Evolutionary conservation across 92 coral and sea anemone genomes (phyloP), one percentile per base, ranked within the genome.

Genomic region (Epizoanthus rinbou): DNA sequence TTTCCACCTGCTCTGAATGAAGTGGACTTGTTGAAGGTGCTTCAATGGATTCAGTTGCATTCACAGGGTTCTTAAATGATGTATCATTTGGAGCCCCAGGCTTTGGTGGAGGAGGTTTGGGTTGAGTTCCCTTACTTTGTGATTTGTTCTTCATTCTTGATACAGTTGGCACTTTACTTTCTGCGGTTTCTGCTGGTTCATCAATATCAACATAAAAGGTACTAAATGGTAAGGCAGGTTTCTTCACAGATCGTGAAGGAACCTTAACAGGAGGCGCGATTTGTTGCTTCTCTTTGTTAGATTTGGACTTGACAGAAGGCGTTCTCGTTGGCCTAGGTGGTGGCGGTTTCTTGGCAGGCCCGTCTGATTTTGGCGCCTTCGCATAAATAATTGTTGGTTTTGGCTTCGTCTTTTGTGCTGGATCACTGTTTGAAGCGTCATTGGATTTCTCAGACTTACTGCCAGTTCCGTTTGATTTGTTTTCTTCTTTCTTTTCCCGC

Each of bases 261-360:
- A 53, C 13, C 57, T 62, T 69, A 0, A 41, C 56, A 60, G 63
- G 43, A 11, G 71, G 70, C 23, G 62, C 58, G 19, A 41, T 4
- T 19, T 19, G 70, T 19, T 50, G 82, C 39, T 9, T 62, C 24
- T 63, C 82, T 23, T 62, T 62, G 47, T 21, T 39, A 37, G 71
- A 37, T 22, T 78, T 78, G 28, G 31, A 11, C 47, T 62, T 78
- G 31, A 41, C 82, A 59, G 71, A 39, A 41, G 82, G 82, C 19
- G 19, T 41, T 39, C 82, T 78, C 41, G 58, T 72, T 89, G 92
- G 92, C 60, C 92, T 74, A 24, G 92, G 86, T 9, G 92, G 90
- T 31, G 90, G 76, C 50, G 31, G 45, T 41, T 47, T 84, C 31
- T 84, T 84, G 28, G 79, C 80, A 35, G 83, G 83, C 65, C 65